Conservation (phyloP, 2,113 vertebrate genomes). For the Merops nubicus region DNA sequence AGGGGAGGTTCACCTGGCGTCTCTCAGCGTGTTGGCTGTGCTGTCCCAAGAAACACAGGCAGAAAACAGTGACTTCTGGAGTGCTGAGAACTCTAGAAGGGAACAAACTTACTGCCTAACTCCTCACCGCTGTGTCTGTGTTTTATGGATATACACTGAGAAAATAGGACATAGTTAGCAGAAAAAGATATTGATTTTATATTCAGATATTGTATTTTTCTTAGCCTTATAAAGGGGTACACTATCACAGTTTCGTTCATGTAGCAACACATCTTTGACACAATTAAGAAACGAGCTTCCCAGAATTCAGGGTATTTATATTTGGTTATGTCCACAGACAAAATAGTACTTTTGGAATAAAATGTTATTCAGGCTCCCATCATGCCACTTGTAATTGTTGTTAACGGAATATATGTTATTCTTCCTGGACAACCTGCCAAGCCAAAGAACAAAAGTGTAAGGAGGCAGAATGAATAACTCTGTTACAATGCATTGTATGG, state of each 20-base stretch:
- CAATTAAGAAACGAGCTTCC: not conserved
- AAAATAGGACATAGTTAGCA: not conserved
- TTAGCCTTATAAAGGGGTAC: not conserved
- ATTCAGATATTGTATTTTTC: not conserved
- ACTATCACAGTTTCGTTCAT: not conserved
- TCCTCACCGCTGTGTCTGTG: not conserved
- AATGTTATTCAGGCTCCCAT: not conserved
- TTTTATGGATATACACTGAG: not conserved
- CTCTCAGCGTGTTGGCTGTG: fast-evolving
- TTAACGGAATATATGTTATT: slow-evolving; percentile 51
- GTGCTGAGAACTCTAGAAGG: not conserved
- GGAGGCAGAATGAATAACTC: slow-evolving; percentile 71
- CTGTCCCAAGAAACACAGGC: not conserved
- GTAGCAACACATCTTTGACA: not conserved
- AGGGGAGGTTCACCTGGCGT: fast-evolving
- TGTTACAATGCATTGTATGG: slow-evolving; percentile 51
- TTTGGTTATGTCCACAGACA: slow-evolving; percentile 1
- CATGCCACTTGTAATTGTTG: slow-evolving; percentile 60
- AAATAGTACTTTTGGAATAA: slow-evolving; percentile 1
- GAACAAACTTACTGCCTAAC: not conserved
- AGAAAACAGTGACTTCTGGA: not conserved
- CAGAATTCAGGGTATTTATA: not conserved
- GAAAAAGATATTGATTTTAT: not conserved
- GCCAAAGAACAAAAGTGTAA: slow-evolving; percentile 61
- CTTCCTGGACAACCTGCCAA: slow-evolving; percentile 39